Evolutionary conservation across 2,888 invertebrate genomes (phyloP).

Genomic region (Ophion obscuratus): DNA sequence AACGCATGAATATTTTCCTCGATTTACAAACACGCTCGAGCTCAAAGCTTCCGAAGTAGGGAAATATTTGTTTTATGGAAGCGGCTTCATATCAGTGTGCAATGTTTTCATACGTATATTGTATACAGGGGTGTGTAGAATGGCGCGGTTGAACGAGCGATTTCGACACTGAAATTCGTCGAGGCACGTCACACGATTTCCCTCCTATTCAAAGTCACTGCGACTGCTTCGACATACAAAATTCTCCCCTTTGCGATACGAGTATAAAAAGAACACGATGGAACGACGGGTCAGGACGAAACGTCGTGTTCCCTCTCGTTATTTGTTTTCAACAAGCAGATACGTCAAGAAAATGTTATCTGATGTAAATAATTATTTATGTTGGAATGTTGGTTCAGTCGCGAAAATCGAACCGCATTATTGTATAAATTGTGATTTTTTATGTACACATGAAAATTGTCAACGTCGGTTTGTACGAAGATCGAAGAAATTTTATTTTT

Average conservation of each 20-base stretch:
- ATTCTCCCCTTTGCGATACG: constrained; percentile 7
- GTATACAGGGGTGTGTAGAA: constrained; percentile 19
- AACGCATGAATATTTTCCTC: neutral
- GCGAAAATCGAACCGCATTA: neutral
- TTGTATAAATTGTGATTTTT: neutral
- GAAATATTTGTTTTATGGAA: neutral
- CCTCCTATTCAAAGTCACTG: constrained; percentile 24
- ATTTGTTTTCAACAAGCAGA: neutral
- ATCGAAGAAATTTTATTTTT: neutral
- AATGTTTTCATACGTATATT: constrained; percentile 11
- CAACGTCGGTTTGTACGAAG: neutral
- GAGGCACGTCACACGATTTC: constrained; percentile 39
- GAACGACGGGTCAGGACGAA: neutral
- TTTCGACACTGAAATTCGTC: constrained; percentile 39
- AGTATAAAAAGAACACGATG: constrained; percentile 2
- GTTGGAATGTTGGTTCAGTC: neutral
- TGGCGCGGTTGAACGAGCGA: constrained; percentile 18
- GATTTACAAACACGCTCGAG: neutral
- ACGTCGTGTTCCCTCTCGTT: neutral
- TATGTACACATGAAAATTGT: neutral
- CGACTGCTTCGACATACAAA: neutral
- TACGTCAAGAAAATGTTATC: neutral
- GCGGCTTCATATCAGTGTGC: neutral
- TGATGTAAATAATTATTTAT: neutral
- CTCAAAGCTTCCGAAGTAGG: neutral